Base-by-base conservation (phyloP, 35 echinoderm and acorn worm species). In the Ptychodera flava region DNA sequence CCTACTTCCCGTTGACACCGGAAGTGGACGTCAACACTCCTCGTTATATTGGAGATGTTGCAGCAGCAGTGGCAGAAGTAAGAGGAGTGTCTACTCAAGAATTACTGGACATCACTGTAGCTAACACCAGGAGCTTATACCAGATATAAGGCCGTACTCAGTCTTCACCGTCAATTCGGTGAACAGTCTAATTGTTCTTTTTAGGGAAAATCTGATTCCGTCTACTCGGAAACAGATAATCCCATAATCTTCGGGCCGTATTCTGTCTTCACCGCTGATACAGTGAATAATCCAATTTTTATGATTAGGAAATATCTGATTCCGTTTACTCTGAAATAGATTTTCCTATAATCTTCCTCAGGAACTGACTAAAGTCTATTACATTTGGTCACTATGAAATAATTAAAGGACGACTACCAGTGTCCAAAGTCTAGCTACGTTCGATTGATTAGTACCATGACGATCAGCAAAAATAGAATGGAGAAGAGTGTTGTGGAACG, bases 1-100 rank as follows among this genome's bases (percentile, higher is more conserved):
- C 86, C 1, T 88, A 88, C 38, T 81, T 88, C 27, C 86, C 86
- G 14, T 28, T 84, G 33, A 38, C 36, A 34, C 14, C 45, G 6
- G 45, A 64, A 12, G 45, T 64, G 6, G 22, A 22, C 6, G 22
- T 64, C 45, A 64, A 64, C 45, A 64, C 45, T 64, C 45, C 22
- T 6, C 22, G 6, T 12, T 64, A 64, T 64, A 64, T 64, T 64
- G 45, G 45, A 12, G 45, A 64, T 64, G 45, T 64, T 64, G 45
- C 45, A 64, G 45, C 22, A 22, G 45, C 45, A 12, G 45, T 64
- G 45, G 45, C 45, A 12, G 22, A 64, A 12, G 22, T 64, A 22
- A 64, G 45, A 22, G 22, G 22, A 6, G 22, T 64, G 6, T 64
- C 45, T 64, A 64, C 22, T 22, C 22, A 22, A 22, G 45, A 64